Evolutionary conservation across 37 sponge, comb jelly and placozoan genomes (phyloP), one percentile per base, ranked within the genome.

Genomic region (Hormiphora californensis): DNA sequence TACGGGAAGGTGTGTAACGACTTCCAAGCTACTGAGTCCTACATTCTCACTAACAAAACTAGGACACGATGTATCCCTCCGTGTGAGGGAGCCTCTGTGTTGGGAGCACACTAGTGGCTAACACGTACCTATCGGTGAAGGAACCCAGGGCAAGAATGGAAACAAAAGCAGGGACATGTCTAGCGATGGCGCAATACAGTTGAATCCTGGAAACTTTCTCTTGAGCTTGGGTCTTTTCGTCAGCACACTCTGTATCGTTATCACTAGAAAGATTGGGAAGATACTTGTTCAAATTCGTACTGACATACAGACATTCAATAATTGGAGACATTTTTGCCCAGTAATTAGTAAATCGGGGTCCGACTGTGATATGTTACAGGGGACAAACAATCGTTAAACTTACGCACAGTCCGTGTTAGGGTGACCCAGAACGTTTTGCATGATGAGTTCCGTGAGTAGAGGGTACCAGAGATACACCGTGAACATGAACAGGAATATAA

Each of bases 401-500:
- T 41, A 73, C 81, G 1, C 15, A 28, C 81, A 73, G 46, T 37
- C 81, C 25, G 0, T 73, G 35, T 73, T 73, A 23, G 40, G n/a
- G 9, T 43, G 43, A 43, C 81, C 81, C 46, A 73, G 27, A 0
- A 73, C 15, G 27, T 73, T 41, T 28, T 73, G 46, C 4, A 32
- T 43, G 17, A 73, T 73, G 23, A 73, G 44, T 36, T 73, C 81
- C 41, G 81, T 73, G 46, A 22, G 43, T 7, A 73, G 32, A 40
- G 81, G 81, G 23, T 73, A 73, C 81, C 81, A 73, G 28, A 73
- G 46, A 28, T 73, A 73, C 1, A 73, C 35, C 17, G 81, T 73
- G 44, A 73, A 73, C 81, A 73, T 73, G 46, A 73, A 73, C 43
- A 73, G 36, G 23, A 73, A 33, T 21, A 73, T 73, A 3, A 33